Evolutionary conservation across 2,797 vertebrate species (phyloP).

Genomic region (Sorex maritimensis): DNA sequence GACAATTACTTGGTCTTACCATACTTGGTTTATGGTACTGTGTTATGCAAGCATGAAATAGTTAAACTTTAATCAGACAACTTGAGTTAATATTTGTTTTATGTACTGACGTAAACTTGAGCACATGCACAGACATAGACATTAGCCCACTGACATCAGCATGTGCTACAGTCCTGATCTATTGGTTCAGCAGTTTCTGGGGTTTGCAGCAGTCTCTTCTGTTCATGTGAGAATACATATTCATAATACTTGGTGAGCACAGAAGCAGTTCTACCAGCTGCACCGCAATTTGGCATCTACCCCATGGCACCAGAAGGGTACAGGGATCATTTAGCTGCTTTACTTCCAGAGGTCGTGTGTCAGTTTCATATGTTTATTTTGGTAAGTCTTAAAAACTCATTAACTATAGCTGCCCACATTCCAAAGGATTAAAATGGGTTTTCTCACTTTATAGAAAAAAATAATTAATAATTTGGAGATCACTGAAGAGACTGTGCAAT

Average conservation of each 20-base stretch:
- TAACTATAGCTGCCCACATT: background rate
- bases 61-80: slow-evolving; percentile 59
- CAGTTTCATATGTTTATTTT: slow-evolving; percentile 57
- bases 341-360: slow-evolving; percentile 72
- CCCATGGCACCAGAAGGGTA: slow-evolving; percentile 44
- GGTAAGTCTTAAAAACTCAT: slow-evolving; percentile 45
- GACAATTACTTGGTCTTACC: slow-evolving; percentile 50
- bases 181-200: background rate
- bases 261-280: slow-evolving; percentile 36
- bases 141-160: background rate
- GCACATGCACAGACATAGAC: background rate
- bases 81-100: background rate
- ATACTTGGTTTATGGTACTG: background rate
- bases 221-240: background rate
- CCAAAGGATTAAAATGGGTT: background rate
- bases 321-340: slow-evolving; percentile 62
- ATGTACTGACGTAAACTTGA: background rate
- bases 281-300: background rate
- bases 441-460: slow-evolving; percentile 55
- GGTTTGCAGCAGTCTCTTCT: background rate
- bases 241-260: background rate
- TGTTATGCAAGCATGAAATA: background rate
- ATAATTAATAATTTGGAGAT: slow-evolving; percentile 13
- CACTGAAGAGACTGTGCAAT: slow-evolving; percentile 53
- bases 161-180: background rate